A percentile compares a stretch with the other conserved stretches of the same genome.
Evolutionary conservation across 2,797 vertebrate genomes (phyloP).

Genomic region (Enteromius mattozi): DNA sequence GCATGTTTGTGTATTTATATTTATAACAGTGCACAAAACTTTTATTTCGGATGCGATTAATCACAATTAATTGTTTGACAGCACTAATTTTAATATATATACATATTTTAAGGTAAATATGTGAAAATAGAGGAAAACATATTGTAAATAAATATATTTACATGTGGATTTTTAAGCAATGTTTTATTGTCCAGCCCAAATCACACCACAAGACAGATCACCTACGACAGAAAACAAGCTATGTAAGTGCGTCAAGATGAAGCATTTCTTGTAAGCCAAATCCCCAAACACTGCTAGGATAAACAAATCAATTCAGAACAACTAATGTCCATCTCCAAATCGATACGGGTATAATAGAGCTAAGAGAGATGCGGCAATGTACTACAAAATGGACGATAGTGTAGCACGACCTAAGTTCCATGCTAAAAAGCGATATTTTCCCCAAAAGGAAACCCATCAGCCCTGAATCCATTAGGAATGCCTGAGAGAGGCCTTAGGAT

Average conservation of each 20-base stretch:
- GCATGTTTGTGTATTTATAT: too few relatives aligned
- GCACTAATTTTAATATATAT: neutral
- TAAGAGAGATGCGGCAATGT: slow-evolving; percentile 26
- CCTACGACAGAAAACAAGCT: neutral
- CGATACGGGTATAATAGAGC: slow-evolving; percentile 59
- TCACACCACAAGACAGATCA: neutral
- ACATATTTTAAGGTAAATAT: neutral
- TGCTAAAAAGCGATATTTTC: slow-evolving; percentile 46
- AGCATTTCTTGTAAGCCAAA: slow-evolving; percentile 35
- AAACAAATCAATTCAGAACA: slow-evolving; percentile 59
- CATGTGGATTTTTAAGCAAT: neutral
- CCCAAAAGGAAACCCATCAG: slow-evolving; percentile 52
- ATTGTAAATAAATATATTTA: neutral
- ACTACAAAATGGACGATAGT: slow-evolving; percentile 40
- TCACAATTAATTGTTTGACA: too few relatives aligned
- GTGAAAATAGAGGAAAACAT: neutral
- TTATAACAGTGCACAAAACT: too few relatives aligned
- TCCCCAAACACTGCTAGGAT: slow-evolving; percentile 43
- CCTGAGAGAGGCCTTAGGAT: slow-evolving; percentile 45
- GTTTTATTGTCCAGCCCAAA: neutral
- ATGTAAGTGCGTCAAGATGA: neutral
- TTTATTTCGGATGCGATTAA: too few relatives aligned
- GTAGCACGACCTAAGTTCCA: slow-evolving; percentile 34
- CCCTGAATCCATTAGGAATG: slow-evolving; percentile 44
- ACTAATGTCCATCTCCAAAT: slow-evolving; percentile 55